A percentile compares a stretch with the other conserved stretches of the same genome.
phyloP scores from a whole-genome alignment of 2,888 invertebrate genomes.

The Metalampra italica region DNA sequence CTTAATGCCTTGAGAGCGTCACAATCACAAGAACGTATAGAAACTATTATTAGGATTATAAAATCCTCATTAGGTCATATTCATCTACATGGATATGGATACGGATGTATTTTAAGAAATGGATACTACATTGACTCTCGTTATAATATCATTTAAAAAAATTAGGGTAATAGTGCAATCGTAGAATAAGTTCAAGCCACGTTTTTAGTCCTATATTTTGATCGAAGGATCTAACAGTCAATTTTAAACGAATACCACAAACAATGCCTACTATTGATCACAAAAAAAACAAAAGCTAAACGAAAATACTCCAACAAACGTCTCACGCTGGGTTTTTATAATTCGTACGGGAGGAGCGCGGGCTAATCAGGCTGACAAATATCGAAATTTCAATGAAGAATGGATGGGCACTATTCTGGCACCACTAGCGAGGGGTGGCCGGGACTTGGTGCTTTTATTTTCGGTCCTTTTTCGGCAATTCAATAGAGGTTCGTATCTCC shows the following conservation, averaged over 20 bases:
- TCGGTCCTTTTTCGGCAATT: constrained; percentile 72
- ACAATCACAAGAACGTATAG: too few relatives aligned
- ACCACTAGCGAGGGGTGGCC: constrained; percentile 55
- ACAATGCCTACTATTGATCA: constrained; percentile 22
- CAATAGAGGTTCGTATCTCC: constrained; percentile 73
- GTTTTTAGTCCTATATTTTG: too few relatives aligned
- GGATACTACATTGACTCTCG: too few relatives aligned
- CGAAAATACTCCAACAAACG: constrained; percentile 39
- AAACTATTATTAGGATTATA: too few relatives aligned
- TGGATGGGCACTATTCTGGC: constrained; percentile 35
- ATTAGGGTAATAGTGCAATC: too few relatives aligned
- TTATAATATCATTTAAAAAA: too few relatives aligned
- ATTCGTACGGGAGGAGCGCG: constrained; percentile 44
- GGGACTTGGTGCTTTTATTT: constrained; percentile 56
- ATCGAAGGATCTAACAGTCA: background rate
- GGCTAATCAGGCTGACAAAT: constrained; percentile 77
- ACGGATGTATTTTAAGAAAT: too few relatives aligned
- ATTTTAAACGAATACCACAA: constrained; percentile 2
- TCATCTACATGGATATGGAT: too few relatives aligned
- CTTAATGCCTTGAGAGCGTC: too few relatives aligned
- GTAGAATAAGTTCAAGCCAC: too few relatives aligned
- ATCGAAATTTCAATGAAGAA: constrained; percentile 64
- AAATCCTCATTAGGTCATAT: too few relatives aligned
- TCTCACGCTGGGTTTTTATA: constrained; percentile 66
- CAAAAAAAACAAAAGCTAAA: constrained; percentile 23